These are phyloP conservation scores for Drosophila sulfurigaster DNA, from an alignment of 1,140 invertebrate genomes.

Conservation along the genomic window DNA sequence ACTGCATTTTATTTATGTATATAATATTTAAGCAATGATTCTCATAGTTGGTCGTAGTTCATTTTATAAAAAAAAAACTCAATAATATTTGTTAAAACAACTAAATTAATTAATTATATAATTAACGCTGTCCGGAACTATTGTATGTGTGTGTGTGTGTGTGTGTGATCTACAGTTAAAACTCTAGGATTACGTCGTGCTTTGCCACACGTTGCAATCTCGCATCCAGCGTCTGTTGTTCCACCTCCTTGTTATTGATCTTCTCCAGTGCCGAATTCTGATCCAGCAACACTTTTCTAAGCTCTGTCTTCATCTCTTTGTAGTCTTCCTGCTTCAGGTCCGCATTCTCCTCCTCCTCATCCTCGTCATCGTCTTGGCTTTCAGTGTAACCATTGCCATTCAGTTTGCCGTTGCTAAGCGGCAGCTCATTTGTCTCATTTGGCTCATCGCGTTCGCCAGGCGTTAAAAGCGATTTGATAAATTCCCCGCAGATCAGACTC, in stretches of 20 bases:
- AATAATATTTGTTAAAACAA: constrained; percentile 37
- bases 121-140: constrained; percentile 4
- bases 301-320: not conserved
- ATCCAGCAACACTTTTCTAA: constrained; percentile 56
- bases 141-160: not conserved
- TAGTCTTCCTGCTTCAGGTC: not conserved
- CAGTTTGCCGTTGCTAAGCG: constrained; percentile 52
- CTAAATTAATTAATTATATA: constrained; percentile 33
- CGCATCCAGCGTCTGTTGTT: constrained; percentile 44
- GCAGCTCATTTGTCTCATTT: constrained; percentile 20
- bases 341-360: constrained; percentile 13
- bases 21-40: constrained; percentile 26
- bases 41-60: constrained; percentile 12
- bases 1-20: constrained; percentile 36
- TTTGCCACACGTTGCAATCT: constrained; percentile 46
- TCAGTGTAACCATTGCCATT: constrained; percentile 65
- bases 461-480: constrained; percentile 85
- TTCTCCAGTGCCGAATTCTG: constrained; percentile 53
- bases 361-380: constrained; percentile 51
- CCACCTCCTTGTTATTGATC: not conserved
- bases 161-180: constrained; percentile 48
- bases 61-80: constrained; percentile 27
- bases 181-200: constrained; percentile 39
- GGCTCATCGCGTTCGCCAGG: constrained; percentile 51
- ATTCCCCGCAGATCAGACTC: constrained; percentile 85